Base-by-base conservation (phyloP, 2,113 vertebrate genomes). In the Hippolais icterina region DNA sequence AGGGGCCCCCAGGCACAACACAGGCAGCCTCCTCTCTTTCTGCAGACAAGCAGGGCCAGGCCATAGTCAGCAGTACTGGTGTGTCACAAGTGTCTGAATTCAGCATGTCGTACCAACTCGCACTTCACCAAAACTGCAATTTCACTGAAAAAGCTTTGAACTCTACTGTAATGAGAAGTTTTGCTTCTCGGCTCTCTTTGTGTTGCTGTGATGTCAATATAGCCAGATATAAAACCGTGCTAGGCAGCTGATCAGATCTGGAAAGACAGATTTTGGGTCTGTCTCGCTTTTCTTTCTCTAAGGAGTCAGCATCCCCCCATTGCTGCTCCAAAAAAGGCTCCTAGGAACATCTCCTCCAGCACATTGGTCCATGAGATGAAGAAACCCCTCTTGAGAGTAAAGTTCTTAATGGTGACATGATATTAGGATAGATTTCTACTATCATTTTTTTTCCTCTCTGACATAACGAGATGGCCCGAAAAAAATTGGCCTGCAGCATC, bases 231-330 rank as follows among this genome's bases (percentile, higher is more conserved):
- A 11, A 87, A 82, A 15, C 3, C 5, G 5, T 42, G 27, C 23
- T 12, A 42, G 28, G 31, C 29, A 39, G 59, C 20, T 57, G 20
- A 29, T 72, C 8, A 27, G 12, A 31, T 27, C 23, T 80, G 50
- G 22, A 65, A 86, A 61, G 15, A 24, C 1, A 23, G 5, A 8
- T 22, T 78, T 82, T 79, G 35, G 15, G 5, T 50, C 24, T 15
- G 3, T 7, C 8, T 89, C 12, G 7, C 5, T 50, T 52, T 60
- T 25, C 6, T 42, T 71, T 33, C 49, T 71, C 6, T 54, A 11
- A 47, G 21, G 17, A 59, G 31, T 44, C 52, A 70, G 20, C 1
- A 4, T 3, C 1, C 15, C 3, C 5, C 5, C 20, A 15, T 6
- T 68, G 14, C 20, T 33, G 17, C 18, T 70, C 20, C 52, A 39